Evolutionary conservation across 1,140 invertebrate genomes (phyloP).

Genomic region (Lasaia peninsularis): DNA sequence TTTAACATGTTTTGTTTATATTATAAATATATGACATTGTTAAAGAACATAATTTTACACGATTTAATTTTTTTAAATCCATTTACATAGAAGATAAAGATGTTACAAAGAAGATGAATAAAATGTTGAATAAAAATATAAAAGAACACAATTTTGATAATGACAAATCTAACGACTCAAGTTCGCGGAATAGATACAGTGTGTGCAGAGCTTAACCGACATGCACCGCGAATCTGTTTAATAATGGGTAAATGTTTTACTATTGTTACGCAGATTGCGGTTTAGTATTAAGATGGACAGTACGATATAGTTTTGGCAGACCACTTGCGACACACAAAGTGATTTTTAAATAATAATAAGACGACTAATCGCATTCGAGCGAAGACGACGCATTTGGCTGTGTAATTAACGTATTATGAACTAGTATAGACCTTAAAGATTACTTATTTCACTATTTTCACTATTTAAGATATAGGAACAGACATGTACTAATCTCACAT

Average conservation of each 20-base stretch:
- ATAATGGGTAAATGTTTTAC: constrained; percentile 32
- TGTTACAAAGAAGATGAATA: no score
- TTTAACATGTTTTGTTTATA: no score
- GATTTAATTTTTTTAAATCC: no score
- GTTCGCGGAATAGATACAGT: neutral
- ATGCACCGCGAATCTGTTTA: constrained; percentile 44
- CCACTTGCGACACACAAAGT: constrained; percentile 74
- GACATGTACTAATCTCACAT: constrained; percentile 33
- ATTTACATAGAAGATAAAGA: no score
- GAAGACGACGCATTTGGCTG: constrained; percentile 54
- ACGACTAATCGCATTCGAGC: constrained; percentile 36
- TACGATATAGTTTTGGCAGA: constrained; percentile 65
- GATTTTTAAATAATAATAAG: constrained; percentile 23
- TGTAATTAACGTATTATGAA: constrained; percentile 39
- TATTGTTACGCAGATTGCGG: constrained; percentile 46
- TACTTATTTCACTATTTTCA: constrained; percentile 19
- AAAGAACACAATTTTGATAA: no score
- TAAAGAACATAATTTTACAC: no score
- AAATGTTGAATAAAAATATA: no score
- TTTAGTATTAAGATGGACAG: constrained; percentile 59
- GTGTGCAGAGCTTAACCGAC: constrained; percentile 30
- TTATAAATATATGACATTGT: no score
- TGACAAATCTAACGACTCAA: no score
- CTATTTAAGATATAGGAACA: constrained; percentile 16
- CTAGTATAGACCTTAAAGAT: constrained; percentile 19